Percentiles rank a stretch among this genome's conserved stretches.
These are phyloP conservation scores for Pangasius sanitwongsei DNA, from an alignment of 2,797 vertebrate species.

Conservation along the genomic window DNA sequence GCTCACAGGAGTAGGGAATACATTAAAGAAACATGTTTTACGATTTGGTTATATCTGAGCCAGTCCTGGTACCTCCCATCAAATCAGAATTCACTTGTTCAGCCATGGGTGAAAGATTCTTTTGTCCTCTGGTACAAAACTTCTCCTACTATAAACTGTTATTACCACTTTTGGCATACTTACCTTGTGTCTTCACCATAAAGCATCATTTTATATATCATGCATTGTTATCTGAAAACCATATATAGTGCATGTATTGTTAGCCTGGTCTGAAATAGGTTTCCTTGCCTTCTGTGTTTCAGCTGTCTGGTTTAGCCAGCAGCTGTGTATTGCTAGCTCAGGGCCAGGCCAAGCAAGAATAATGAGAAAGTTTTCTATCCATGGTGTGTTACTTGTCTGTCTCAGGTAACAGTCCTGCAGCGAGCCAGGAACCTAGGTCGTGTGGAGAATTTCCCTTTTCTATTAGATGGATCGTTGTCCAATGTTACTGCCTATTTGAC, in stretches of 20 bases:
- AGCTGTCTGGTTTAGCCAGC: not conserved
- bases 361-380: not conserved
- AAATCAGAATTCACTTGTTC: no score
- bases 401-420: constrained; percentile 74
- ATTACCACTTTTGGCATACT: not conserved
- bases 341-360: not conserved
- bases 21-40: not conserved
- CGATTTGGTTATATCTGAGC: not conserved
- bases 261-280: not conserved
- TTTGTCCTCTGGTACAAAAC: not conserved
- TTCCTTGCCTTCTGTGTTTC: not conserved
- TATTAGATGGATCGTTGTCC: constrained; percentile 69
- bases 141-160: not conserved
- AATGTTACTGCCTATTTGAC: constrained; percentile 75
- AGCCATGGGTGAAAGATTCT: not conserved
- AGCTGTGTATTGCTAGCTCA: not conserved
- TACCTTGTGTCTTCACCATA: not conserved
- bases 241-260: not conserved
- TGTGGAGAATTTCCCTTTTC: constrained; percentile 67
- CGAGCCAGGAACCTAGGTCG: constrained; percentile 59
- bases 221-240: not conserved
- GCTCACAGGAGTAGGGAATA: not conserved
- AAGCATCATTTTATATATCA: not conserved
- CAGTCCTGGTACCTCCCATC: not conserved
- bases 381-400: not conserved